Evolutionary conservation across 37 sponge, comb jelly and placozoan species (phyloP), one percentile per base, ranked within the genome.

Genomic region (Haliclona indistincta): DNA sequence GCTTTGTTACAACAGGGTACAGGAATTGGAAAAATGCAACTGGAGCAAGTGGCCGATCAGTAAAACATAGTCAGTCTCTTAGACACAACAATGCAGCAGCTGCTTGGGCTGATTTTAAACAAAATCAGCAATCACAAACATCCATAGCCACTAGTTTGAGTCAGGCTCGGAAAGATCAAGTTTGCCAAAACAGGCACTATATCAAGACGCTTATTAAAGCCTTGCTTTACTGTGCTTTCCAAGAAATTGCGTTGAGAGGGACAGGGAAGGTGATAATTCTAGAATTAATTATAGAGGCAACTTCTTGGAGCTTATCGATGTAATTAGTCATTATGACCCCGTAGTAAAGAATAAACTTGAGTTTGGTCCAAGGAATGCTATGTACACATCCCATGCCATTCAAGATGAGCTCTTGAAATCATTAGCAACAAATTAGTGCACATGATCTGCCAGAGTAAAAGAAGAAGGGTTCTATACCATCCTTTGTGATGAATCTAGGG

Each of bases 181-280:
- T 67, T n/a, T 34, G 28, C 39, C 10, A 20, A 47, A 79, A 67
- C 58, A 13, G 69, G 39, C 69, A 67, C 36, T 81, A 81, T 58
- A 20, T 81, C 7, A 81, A 72, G 45, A 63, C 74, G 3, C 22
- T 86, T 11, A 53, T 73, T 13, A 75, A 78, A 45, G 43, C 69
- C 6, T 37, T 86, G 22, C 64, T 86, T 23, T 54, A 72, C 3
- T 86, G 86, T 62, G 51, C 43, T 54, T 17, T 43, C 6, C 80
- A 71, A 49, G 80, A 85, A 47, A 62, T 77, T 63, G 78, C 79
- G 32, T 54, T 85, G 11, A 42, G 86, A 66, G 80, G 86, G 80
- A 86, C 73, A 22, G 53, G 56, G 86, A 86, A 66, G 35, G 74
- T 26, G 43, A 37, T 38, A 61, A 38, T 55, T 71, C 67, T 17